Base-by-base conservation (phyloP, 2,888 invertebrate species). In the Pediacus dermestoides region DNA sequence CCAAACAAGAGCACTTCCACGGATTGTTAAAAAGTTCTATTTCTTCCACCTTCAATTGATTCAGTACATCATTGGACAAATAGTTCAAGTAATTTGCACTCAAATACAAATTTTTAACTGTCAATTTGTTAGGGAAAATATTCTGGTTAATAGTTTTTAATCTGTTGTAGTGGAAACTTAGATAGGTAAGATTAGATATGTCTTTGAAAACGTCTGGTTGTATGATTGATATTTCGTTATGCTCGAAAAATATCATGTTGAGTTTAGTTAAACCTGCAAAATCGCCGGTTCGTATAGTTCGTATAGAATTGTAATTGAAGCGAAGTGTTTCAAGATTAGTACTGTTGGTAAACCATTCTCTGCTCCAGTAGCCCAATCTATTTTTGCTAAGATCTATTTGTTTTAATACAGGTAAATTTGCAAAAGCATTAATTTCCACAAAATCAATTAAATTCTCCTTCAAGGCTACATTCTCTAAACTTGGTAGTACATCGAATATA, bases 1-100 rank as follows among this genome's bases (percentile, higher is more conserved):
- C 44, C 16, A 55, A 47, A 44, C 60, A 60, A 1, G 50, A 46
- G 33, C 60, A 60, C 23, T 45, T 58, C 59, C 58, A 59, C 6
- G 60, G 60, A 40, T 59, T 59, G 9, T 47, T 49, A 11, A 52
- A 48, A 6, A 57, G 15, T 7, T 37, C 31, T 9, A 58, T 25
- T 11, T 39, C 43, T 3, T 46, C 40, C 2, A 54, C 47, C 3
- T 45, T 26, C 3, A 59, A 3, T 33, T 53, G 53, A 4, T 42
- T 30, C 15, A 57, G 34, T 11, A 57, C 34, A 16, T 52, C 34
- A 2, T 39, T 39, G 1, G 59, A 16, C n/a, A 60, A 16, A 33
- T 37, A 60, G 40, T 58, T 60, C 6, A 60, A 39, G 22, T 47
- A 47, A 42, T 60, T 60, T 1, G 50, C 56, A 34, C 43, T 44